Evolutionary conservation across 2,888 invertebrate species (phyloP), one percentile per base, ranked within the genome.

Genomic region (Mycalesis mineus): DNA sequence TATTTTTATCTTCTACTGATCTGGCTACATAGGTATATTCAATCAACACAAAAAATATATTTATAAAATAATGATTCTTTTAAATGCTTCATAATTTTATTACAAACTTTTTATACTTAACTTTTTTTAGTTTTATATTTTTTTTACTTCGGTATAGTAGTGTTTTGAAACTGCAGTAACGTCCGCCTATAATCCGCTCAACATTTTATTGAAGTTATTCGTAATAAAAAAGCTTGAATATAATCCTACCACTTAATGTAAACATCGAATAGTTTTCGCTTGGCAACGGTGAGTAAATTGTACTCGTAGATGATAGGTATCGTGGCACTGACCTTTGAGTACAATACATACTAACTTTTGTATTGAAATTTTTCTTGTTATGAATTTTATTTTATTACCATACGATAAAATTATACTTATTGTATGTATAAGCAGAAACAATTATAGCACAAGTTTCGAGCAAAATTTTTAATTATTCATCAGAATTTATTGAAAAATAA

Each of bases 261-360:
- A 57, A 57, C 62, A 52, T 57, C 50, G 55, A 60, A 59, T 51
- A 39, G 58, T 56, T 22, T 22, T 40, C 60, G 55, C 59, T 59
- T 57, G 53, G 56, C 58, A 56, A 58, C 60, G 40, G 49, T 57
- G 57, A 58, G 58, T 63, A 59, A 57, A 65, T 61, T 63, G 61
- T n/a, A n/a, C n/a, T n/a, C n/a, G n/a, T 57, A 65, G 62, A 60
- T 64, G 60, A 50, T 61, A 44, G 7, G 7, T 1, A 61, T 62
- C 61, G 54, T 41, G 54, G 48, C 58, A 39, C 53, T 62, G 54
- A 58, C 56, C 55, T 52, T 52, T 41, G 9, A 11, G 36, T 36
- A 9, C 1, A 36, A 36, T 36, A 36, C 36, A 4, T 36, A 36
- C 36, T 1, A 11, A 11, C 36, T 22, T 22, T 22, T 22, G 22